Evolutionary conservation across 2,797 vertebrate genomes (phyloP).

Genomic region (Acanthornis magna): DNA sequence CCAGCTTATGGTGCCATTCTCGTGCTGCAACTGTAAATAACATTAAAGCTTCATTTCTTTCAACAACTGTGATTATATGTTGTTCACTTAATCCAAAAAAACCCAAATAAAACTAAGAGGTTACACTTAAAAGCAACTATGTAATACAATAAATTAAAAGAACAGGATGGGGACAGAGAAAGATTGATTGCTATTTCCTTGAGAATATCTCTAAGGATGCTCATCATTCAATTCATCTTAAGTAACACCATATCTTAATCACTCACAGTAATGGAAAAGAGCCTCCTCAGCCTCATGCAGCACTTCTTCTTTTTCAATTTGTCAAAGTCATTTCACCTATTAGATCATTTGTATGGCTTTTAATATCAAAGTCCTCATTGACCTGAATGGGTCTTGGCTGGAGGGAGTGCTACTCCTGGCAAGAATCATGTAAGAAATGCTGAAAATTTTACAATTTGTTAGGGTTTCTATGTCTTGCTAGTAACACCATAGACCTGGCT

Average conservation of each 20-base stretch:
- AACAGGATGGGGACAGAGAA: background rate
- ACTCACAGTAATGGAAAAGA: background rate
- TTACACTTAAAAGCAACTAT: background rate
- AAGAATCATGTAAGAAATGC: background rate
- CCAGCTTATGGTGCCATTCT: background rate
- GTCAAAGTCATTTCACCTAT: background rate
- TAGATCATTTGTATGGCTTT: background rate
- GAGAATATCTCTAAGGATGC: background rate
- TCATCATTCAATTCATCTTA: background rate
- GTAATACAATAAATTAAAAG: background rate
- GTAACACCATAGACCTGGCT: background rate
- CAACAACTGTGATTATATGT: background rate
- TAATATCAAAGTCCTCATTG: background rate
- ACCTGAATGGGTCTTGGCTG: background rate
- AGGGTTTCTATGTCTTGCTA: background rate
- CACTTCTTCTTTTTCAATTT: background rate
- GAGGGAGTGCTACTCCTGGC: background rate
- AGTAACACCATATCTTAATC: background rate
- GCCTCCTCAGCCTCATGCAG: background rate
- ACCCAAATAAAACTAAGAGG: background rate
- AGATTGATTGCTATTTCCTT: background rate
- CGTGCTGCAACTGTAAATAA: background rate
- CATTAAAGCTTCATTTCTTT: background rate
- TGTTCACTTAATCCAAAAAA: background rate
- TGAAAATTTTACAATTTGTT: background rate